Evolutionary conservation across 2,113 vertebrate genomes (phyloP).

Genomic region (Neofelis nebulosa): DNA sequence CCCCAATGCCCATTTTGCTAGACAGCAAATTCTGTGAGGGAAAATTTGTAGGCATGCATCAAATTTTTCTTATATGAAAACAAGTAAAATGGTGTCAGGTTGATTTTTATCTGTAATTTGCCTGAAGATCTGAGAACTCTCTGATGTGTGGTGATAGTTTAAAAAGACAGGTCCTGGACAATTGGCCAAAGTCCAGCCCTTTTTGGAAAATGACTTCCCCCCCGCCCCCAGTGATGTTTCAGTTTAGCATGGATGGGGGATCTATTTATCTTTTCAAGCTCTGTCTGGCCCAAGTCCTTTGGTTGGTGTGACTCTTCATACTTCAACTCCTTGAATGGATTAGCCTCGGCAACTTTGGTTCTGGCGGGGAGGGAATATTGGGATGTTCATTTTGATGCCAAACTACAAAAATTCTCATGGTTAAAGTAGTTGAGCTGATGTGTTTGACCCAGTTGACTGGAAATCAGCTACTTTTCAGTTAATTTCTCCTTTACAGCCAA

Average conservation of each 20-base stretch:
- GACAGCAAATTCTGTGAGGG: not conserved
- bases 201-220: conserved; percentile 67
- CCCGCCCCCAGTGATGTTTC: not conserved
- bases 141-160: conserved; percentile 33
- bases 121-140: conserved; percentile 10
- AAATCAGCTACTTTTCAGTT: conserved; percentile 8
- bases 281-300: not conserved
- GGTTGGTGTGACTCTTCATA: not conserved
- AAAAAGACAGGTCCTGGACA: not conserved
- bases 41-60: not conserved
- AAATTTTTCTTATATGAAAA: not conserved
- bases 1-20: not conserved
- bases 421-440: conserved; percentile 20
- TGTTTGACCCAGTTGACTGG: conserved; percentile 4
- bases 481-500: not conserved
- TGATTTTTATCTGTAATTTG: conserved; percentile 31
- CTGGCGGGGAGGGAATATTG: not conserved
- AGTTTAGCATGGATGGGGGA: conserved; percentile 47
- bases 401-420: not conserved
- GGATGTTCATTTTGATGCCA: not conserved
- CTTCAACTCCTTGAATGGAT: not conserved
- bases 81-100: not conserved
- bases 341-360: conserved; percentile 44
- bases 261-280: conserved; percentile 64
- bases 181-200: conserved; percentile 16